Base-by-base conservation (phyloP, 2,888 invertebrate genomes). In the Dusona sp. region DNA sequence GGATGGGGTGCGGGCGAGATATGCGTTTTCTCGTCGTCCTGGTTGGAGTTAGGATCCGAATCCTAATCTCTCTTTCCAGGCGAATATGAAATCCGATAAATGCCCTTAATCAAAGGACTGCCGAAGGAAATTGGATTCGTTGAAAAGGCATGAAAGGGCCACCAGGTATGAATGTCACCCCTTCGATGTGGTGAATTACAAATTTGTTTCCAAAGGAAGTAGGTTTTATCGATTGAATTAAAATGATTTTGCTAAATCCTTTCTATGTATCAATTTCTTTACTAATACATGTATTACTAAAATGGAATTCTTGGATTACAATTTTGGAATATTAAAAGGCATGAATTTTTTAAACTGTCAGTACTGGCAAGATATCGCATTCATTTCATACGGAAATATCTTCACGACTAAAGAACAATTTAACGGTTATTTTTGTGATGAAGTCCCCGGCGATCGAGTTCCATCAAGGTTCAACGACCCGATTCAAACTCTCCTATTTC, bases 31-130 rank as follows among this genome's bases (percentile, higher is more conserved):
- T 51, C 74, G 64, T 81, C 72, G 57, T 70, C 67, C 67, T 64
- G 29, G 68, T 64, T 75, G 65, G 45, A 77, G 22, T 65, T 54
- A 33, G 51, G 79, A 74, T 85, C 67, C 82, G 88, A 89, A 90
- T 90, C 87, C 86, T 90, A 91, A 92, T 91, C 89, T 90, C 89
- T 89, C 89, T 88, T 45, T 45, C 90, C 92, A 90, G 90, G 82
- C 77, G 80, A 85, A 87, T 83, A 72, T 65, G 83, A 84, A 88
- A 85, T 89, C 84, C 74, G 67, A 81, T 77, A 85, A 88, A 87
- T 87, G 83, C 84, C 81, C 79, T 81, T 87, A 87, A 89, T 89
- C 89, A 88, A 88, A 89, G 85, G 79, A 78, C 73, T 79, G 83
- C 74, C 57, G 78, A 70, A 75, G 78, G 87, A 90, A 90, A 91